Evolutionary conservation across 2,797 vertebrate genomes (phyloP), one percentile per base, ranked within the genome.

Genomic region (Molossus alvarezi): DNA sequence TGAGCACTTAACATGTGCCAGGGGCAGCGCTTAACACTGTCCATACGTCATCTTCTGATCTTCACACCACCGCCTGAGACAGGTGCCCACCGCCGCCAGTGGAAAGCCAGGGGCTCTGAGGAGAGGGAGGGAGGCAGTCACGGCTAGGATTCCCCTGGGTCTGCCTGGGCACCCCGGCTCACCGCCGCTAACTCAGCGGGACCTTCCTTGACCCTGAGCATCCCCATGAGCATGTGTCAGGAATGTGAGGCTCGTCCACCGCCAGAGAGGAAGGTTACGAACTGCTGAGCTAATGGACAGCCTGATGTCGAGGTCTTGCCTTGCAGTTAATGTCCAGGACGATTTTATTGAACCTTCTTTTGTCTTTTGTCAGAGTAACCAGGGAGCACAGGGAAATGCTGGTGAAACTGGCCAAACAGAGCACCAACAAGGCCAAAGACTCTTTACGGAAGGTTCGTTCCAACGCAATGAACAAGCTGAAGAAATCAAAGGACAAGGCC

Each of bases 341-440:
- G 14, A 64, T 96, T 76, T 71, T 83, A 37, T 80, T 81, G 37
- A 80, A 48, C 15, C 21, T 55, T n/a, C 58, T 76, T 91, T 72
- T 51, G 6, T 96, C 33, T 96, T 94, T 96, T 75, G 6, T 91
- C 91, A 99, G 99, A 97, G 99, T 99, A 62, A 99, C 99, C 0
- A 98, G 99, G 0, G 99, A 99, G 89, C 99, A 99, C 98, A 97
- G 99, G 90, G 99, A 99, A 97, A 99, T 98, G 98, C 98, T 99
- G 57, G 96, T 97, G 90, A 99, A 99, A 96, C 95, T 99, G 72
- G 99, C 99, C 82, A 99, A 99, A 95, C 99, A 99, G 98, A 98
- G 99, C 25, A 98, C 99, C 98, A 99, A 99, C 98, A 99, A 99
- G 95, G 99, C 99, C 76, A 99, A 99, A 98, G 99, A 99, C n/a